phyloP scores from a whole-genome alignment of 2,797 vertebrate species.

The Falco biarmicus region DNA sequence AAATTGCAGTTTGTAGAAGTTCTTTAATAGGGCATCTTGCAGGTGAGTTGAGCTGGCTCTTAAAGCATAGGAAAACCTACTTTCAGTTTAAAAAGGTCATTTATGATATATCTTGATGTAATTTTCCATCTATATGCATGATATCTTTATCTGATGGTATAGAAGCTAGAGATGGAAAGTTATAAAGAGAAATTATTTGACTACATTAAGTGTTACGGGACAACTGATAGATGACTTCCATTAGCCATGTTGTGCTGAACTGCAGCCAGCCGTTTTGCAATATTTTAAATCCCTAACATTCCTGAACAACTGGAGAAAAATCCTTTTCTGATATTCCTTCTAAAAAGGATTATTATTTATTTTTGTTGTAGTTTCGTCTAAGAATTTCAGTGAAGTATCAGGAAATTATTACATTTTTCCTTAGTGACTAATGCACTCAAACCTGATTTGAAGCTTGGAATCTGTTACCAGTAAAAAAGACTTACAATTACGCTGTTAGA shows the following conservation, averaged over 20 bases:
- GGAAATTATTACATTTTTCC: slow-evolving; percentile 26
- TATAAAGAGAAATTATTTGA: background rate
- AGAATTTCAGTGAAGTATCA: background rate
- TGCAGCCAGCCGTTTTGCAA: background rate
- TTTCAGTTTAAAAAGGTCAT: background rate
- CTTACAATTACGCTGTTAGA: background rate
- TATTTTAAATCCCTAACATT: background rate
- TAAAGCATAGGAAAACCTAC: background rate
- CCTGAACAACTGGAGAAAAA: background rate
- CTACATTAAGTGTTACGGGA: background rate
- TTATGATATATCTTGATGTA: background rate
- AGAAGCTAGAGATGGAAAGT: background rate
- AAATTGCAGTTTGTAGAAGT: background rate
- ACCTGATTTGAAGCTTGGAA: background rate
- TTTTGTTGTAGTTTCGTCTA: background rate
- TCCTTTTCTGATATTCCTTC: background rate
- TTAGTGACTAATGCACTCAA: background rate
- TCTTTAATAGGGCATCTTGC: background rate
- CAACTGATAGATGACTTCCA: background rate
- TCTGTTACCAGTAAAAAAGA: background rate
- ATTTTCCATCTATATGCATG: background rate
- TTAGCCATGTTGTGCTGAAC: background rate
- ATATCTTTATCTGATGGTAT: background rate
- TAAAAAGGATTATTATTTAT: background rate
- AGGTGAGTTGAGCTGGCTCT: background rate